Evolutionary conservation across 2,797 vertebrate genomes (phyloP).

Genomic region (Liasis olivaceus): DNA sequence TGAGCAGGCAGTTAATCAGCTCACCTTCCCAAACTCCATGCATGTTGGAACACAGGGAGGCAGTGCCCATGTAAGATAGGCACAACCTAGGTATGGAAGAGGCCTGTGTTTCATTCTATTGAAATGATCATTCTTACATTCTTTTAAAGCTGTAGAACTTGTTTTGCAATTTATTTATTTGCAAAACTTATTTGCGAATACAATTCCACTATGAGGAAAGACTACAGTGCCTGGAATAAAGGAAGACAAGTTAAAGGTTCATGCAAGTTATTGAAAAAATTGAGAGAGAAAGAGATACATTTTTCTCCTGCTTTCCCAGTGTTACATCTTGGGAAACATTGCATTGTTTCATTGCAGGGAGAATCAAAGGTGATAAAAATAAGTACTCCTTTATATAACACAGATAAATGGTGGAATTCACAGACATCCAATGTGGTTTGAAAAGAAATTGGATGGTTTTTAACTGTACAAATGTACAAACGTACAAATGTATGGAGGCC

Average conservation of each 20-base stretch:
- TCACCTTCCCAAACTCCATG: background rate
- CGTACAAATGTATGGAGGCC: background rate
- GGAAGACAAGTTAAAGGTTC: background rate
- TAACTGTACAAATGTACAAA: background rate
- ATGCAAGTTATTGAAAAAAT: background rate
- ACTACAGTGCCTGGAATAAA: background rate
- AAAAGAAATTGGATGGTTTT: background rate
- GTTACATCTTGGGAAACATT: background rate
- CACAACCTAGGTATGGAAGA: background rate
- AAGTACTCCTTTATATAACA: background rate
- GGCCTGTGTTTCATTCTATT: background rate
- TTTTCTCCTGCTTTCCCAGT: background rate
- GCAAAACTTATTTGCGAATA: background rate
- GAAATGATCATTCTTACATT: background rate
- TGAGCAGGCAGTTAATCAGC: background rate
- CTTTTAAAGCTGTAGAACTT: background rate
- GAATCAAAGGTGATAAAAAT: background rate
- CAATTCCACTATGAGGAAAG: background rate
- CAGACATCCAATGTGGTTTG: background rate
- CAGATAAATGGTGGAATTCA: background rate
- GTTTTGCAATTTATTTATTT: no score
- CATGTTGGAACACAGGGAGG: background rate
- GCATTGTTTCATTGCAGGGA: background rate
- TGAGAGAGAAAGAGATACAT: background rate
- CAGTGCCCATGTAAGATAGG: background rate